Evolutionary conservation across 2,888 invertebrate genomes (phyloP), one percentile per base, ranked within the genome.

Genomic region (Miltochrista miniata): DNA sequence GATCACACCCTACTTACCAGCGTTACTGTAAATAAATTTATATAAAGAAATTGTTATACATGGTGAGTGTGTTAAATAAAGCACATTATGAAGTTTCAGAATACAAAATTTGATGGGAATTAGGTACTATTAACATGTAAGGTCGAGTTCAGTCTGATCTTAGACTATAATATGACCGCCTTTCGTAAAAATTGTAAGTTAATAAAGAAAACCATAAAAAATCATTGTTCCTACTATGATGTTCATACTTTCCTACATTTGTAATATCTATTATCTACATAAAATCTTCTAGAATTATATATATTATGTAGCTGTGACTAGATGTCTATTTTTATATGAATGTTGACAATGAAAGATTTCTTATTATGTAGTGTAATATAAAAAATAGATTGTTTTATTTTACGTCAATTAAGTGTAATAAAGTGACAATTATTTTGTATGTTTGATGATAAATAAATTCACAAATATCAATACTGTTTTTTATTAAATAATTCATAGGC

Each of bases 251-350:
- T 53, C 48, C 45, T 54, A 54, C 9, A 47, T 45, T 47, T 51
- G 13, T 45, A 50, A 10, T 34, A 24, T 44, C 18, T 24, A 24
- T 24, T 24, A 24, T 24, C 5, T 4, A 24, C 5, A 24, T 24
- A 42, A n/a, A 65, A 37, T 36, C 49, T 46, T 45, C 54, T 54
- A 59, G 53, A 46, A 56, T 49, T 65, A 59, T 61, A 56, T 52
- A 37, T 49, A 56, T 63, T 24, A 24, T 24, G 18, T 24, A 24
- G 5, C 18, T 24, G 18, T 31, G 31, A 45, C 50, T 71, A 54
- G 63, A 63, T 76, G 64, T 76, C 66, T 83, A 85, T 84, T 84
- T 83, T 84, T 84, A 69, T 84, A 84, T 76, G 63, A 76, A 77
- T 80, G 72, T 80, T 78, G 51, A 68, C 36, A 54, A 46, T 43